Evolutionary conservation across 2,888 invertebrate species (phyloP), one percentile per base, ranked within the genome.

Genomic region (Cheilosia vernalis): DNA sequence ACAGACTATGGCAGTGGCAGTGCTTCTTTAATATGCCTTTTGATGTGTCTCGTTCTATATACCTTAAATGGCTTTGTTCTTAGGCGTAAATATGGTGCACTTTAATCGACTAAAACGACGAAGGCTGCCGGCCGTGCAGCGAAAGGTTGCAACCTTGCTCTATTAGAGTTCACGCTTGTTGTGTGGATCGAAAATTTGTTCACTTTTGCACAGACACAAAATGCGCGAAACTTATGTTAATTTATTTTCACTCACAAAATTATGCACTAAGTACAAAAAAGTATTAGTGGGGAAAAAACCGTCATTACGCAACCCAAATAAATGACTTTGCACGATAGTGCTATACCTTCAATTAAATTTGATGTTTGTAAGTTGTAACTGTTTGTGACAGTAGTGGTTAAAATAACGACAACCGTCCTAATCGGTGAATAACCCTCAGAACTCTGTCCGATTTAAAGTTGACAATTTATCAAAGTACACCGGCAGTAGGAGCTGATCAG

Each of bases 121-220:
- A 40, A 37, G 37, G 37, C 37, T 47, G 56, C 49, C 67, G 24
- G 51, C 42, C 67, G 24, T 58, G 27, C 63, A 61, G 61, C 56
- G 60, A 78, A 78, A 83, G 73, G 78, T 74, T 78, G 67, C 30
- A 67, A 47, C 73, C 72, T 69, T 73, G 73, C 73, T 78, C 83
- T 21, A 73, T 37, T 30, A 61, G 40, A 69, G 33, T 60, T 49
- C 27, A 42, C 53, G 15, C 37, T 13, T 10, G 5, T 37, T 53
- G 64, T 40, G 72, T 49, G 40, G 58, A 79, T 21, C 33, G 30
- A 44, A 55, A 56, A 66, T 47, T n/a, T 44, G 17, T 67, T 51
- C 21, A 49, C 51, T n/a, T 27, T 24, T 21, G 58, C 58, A 33
- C 58, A 40, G 60, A 44, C 66, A 44, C 67, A 4, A 15, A 63